Evolutionary conservation across 2,113 vertebrate species (phyloP), one percentile per base, ranked within the genome.

Genomic region (Rhea americana): DNA sequence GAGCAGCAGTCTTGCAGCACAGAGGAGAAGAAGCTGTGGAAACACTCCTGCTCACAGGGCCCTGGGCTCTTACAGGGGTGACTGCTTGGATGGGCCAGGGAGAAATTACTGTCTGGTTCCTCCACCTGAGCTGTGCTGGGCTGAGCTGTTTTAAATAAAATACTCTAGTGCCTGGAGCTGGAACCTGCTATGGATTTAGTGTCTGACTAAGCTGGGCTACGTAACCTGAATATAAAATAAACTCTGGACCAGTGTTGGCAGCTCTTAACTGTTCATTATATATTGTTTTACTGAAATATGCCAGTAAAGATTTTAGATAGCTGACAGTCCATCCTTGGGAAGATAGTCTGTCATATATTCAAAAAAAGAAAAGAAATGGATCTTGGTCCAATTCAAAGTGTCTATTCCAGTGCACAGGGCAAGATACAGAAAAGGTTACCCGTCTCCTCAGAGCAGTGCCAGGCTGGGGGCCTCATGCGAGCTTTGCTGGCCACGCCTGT

Each of bases 181-280:
- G 43, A 83, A 79, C 67, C 41, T 74, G 17, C 80, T 68, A 4
- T 48, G 77, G 35, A n/a, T 93, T 89, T 94, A 58, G 41, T 76
- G 53, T 82, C 81, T 92, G 77, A 89, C 35, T 61, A 78, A 61
- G 61, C 73, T 90, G 65, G 41, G 43, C 70, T 79, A 3, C 66
- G 53, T 89, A 92, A 79, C 71, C 90, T 86, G 86, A 85, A 94
- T 91, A 88, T 78, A 72, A 86, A 91, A 93, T 91, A 95, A 93
- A 93, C 39, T 45, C 58, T 66, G 70, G 83, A 80, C 77, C 70
- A 89, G 70, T 93, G 92, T 13, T 94, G 82, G 93, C 87, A 90
- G 62, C 62, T 81, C 87, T 93, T 85, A 78, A 41, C 43, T 72
- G 90, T 41, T 47, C 77, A 55, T 94, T 95, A 58, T 93, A 53